These are phyloP conservation scores for Dorcus hopei DNA, from an alignment of 2,888 invertebrate genomes.

Conservation along the genomic window DNA sequence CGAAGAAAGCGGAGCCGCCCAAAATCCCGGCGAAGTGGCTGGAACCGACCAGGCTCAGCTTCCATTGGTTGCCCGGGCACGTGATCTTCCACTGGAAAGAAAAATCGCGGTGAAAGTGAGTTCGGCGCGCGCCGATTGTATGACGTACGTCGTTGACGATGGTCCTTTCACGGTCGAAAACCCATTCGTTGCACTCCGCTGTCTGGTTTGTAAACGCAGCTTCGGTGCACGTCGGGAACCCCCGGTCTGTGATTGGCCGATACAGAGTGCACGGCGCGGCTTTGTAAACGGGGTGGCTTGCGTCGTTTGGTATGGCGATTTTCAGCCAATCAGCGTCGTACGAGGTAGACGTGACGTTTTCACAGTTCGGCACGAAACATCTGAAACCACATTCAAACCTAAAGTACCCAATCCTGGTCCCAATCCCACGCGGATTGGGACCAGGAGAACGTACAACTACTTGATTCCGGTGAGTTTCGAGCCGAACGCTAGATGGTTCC, in stretches of 20 bases:
- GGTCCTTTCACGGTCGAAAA: slow-evolving; percentile 54
- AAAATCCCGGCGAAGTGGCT: slow-evolving; percentile 63
- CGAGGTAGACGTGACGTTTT: slow-evolving; percentile 37
- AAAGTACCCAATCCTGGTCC: too few species aligned
- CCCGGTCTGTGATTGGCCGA: slow-evolving; percentile 27
- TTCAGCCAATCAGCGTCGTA: slow-evolving; percentile 51
- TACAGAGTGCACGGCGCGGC: slow-evolving; percentile 18
- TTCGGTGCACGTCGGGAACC: slow-evolving; percentile 38
- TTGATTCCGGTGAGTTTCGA: too few species aligned
- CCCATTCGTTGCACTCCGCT: slow-evolving; percentile 52
- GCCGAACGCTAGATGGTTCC: too few species aligned
- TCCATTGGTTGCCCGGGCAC: slow-evolving; percentile 61
- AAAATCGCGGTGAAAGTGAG: too few species aligned
- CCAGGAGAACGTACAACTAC: too few species aligned
- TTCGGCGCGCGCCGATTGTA: background rate
- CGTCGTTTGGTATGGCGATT: slow-evolving; percentile 49
- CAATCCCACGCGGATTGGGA: too few species aligned
- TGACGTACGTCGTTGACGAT: slow-evolving; percentile 56
- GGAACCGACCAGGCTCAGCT: slow-evolving; percentile 59
- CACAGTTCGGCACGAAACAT: slow-evolving; percentile 57
- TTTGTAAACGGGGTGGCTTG: background rate
- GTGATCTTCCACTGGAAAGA: slow-evolving; percentile 60
- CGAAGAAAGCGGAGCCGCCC: slow-evolving; percentile 58
- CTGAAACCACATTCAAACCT: slow-evolving; percentile 32
- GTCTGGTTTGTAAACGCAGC: slow-evolving; percentile 44